Conservation (phyloP, 2,797 vertebrate genomes). For the Chaenodraco wilsoni region DNA sequence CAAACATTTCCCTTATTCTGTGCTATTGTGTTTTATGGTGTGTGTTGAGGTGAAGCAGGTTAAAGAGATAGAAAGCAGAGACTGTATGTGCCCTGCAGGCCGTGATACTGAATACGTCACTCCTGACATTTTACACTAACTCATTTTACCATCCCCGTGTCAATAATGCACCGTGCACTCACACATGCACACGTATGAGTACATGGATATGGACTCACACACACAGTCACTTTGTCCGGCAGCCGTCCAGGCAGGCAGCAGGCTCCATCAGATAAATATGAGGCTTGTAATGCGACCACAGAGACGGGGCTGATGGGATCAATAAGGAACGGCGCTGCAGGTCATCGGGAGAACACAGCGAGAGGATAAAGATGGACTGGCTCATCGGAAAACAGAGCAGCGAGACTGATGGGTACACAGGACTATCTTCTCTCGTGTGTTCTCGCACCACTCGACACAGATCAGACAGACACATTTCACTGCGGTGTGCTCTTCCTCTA, state of each 20-base stretch:
- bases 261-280: constrained; percentile 79
- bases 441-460: constrained; percentile 58
- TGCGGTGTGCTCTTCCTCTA: constrained; percentile 35
- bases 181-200: constrained; percentile 52
- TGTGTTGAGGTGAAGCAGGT: constrained; percentile 25
- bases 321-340: constrained; percentile 74
- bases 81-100: constrained; percentile 42
- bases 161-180: constrained; percentile 67
- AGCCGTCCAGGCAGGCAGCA: constrained; percentile 59
- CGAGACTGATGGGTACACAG: constrained; percentile 76
- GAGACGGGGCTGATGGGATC: constrained; percentile 78
- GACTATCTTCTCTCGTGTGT: constrained; percentile 66
- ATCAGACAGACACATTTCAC: constrained; percentile 56
- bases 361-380: constrained; percentile 82
- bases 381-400: constrained; percentile 75
- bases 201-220: constrained; percentile 38
- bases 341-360: constrained; percentile 74
- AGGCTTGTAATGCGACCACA: constrained; percentile 79
- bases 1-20: neutral
- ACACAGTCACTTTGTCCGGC: constrained; percentile 54
- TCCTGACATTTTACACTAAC: constrained; percentile 80
- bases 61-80: constrained; percentile 60
- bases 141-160: constrained; percentile 72
- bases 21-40: constrained; percentile 1
- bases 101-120: constrained; percentile 72